phyloP scores from a whole-genome alignment of 2,888 invertebrate genomes.

The Hoplodrina ambigua region DNA sequence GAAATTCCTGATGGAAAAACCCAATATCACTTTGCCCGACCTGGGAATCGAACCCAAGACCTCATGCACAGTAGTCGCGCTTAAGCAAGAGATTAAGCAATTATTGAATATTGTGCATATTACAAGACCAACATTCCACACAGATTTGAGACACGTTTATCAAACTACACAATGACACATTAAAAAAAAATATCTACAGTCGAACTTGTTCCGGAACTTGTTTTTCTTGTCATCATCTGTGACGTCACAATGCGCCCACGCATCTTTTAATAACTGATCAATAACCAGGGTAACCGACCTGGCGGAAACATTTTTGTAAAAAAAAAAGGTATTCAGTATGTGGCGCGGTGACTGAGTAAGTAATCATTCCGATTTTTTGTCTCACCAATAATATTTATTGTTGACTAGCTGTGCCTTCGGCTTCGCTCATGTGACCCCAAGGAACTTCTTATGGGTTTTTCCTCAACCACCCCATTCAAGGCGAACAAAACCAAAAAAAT shows the following conservation, averaged over 20 bases:
- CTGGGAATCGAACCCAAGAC: no score
- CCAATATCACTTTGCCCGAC: no score
- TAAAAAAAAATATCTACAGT: conserved; percentile 41
- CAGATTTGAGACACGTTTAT: conserved; percentile 3
- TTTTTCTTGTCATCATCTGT: conserved; percentile 49
- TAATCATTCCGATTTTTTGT: not conserved
- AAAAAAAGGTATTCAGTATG: conserved; percentile 1
- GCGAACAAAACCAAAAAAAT: no score
- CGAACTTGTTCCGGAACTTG: conserved; percentile 45
- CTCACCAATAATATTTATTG: not conserved
- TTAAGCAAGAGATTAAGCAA: no score
- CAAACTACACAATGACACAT: conserved; percentile 27
- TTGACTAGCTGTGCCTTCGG: no score
- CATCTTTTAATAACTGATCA: conserved; percentile 51
- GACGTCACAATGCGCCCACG: conserved; percentile 61
- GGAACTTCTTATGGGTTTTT: no score
- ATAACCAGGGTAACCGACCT: conserved; percentile 51
- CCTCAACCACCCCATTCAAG: no score
- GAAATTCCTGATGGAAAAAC: no score
- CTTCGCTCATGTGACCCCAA: no score
- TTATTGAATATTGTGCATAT: not conserved
- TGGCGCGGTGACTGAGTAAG: not conserved
- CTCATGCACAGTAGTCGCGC: no score
- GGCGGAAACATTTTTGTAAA: conserved; percentile 22
- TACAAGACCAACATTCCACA: not conserved